Conservation (phyloP, 1,140 invertebrate species). For the Drosophila bocqueti region DNA sequence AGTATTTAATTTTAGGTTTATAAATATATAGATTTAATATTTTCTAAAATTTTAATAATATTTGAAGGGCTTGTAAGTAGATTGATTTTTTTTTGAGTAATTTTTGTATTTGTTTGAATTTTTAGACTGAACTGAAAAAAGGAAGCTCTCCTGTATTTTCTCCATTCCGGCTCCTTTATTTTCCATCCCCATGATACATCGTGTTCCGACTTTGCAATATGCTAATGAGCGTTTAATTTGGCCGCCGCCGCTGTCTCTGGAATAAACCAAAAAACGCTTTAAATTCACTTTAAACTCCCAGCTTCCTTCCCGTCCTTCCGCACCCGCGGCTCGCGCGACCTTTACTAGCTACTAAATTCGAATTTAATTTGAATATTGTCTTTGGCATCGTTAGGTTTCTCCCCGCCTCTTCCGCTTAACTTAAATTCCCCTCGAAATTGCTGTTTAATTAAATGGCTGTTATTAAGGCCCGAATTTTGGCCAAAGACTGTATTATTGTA, state of each 20-base stretch:
- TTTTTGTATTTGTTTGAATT: background rate
- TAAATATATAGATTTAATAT: background rate
- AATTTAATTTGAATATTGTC: conserved; percentile 66
- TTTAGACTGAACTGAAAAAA: no score
- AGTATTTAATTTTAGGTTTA: background rate
- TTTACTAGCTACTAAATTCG: conserved; percentile 68
- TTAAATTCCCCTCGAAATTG: conserved; percentile 3
- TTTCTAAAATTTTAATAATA: background rate
- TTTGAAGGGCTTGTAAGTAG: background rate
- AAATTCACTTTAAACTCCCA: conserved; percentile 75
- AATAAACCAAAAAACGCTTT: conserved; percentile 65
- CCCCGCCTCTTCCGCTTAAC: background rate
- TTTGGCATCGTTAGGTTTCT: conserved; percentile 11
- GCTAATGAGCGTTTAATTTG: conserved; percentile 79
- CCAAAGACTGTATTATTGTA: background rate
- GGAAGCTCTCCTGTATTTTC: background rate
- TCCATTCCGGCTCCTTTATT: background rate
- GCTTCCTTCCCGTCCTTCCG: conserved; percentile 11
- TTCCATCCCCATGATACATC: conserved; percentile 13
- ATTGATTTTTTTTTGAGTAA: background rate
- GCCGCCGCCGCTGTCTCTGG: conserved; percentile 27
- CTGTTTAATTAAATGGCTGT: conserved; percentile 47
- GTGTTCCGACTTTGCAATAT: conserved; percentile 58
- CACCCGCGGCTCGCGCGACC: conserved; percentile 12
- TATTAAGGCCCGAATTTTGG: conserved; percentile 28